Evolutionary conservation across 2,888 invertebrate genomes (phyloP).

Genomic region (Altica lythri): DNA sequence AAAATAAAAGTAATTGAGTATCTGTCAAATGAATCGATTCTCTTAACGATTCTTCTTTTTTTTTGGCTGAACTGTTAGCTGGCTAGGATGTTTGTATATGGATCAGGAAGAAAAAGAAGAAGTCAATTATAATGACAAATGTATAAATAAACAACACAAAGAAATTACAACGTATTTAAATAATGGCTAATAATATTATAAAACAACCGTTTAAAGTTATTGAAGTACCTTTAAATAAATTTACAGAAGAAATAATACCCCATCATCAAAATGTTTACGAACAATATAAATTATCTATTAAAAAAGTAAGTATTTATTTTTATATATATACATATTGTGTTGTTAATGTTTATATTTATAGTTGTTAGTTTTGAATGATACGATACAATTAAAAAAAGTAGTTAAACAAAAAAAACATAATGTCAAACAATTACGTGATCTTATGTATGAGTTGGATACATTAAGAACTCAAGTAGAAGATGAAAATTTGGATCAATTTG

Average conservation of each 20-base stretch:
- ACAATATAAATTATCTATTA: constrained; percentile 72
- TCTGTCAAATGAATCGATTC: too few relatives aligned
- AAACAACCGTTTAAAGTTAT: constrained; percentile 74
- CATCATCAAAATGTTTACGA: constrained; percentile 74
- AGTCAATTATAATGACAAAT: too few relatives aligned
- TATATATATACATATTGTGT: too few relatives aligned
- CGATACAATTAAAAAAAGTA: constrained; percentile 66
- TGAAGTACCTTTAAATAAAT: constrained; percentile 76
- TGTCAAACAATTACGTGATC: constrained; percentile 72
- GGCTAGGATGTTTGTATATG: too few relatives aligned
- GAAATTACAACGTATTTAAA: neutral
- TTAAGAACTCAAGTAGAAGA: constrained; percentile 67
- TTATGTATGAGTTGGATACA: constrained; percentile 73
- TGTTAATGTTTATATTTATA: too few relatives aligned
- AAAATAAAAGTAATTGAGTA: too few relatives aligned
- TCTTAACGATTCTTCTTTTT: too few relatives aligned
- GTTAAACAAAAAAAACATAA: constrained; percentile 59
- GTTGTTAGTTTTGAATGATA: constrained; percentile 65
- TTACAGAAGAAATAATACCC: constrained; percentile 78
- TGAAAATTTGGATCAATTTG: constrained; percentile 68
- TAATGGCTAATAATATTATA: constrained; percentile 46
- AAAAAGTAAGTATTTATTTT: constrained; percentile 72
- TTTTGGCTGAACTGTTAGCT: too few relatives aligned
- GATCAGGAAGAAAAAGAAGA: too few relatives aligned
- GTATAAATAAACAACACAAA: too few relatives aligned